phyloP scores from a whole-genome alignment of 2,888 invertebrate genomes.

The Chalcis sispes region DNA sequence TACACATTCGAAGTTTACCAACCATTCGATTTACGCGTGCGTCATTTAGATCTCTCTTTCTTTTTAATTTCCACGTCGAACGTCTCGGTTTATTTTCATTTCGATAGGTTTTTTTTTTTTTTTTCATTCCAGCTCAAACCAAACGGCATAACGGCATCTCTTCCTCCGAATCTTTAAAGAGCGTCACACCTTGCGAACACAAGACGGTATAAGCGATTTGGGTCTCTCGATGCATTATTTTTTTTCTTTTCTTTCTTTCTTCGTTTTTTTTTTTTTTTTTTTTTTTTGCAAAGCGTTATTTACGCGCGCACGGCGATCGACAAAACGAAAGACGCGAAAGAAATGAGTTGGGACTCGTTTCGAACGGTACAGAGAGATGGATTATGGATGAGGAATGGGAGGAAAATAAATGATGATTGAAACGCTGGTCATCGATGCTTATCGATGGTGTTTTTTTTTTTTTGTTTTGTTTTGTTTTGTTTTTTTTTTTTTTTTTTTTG shows the following conservation, averaged over 20 bases:
- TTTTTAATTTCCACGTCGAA: neutral
- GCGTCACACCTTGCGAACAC: constrained; percentile 29
- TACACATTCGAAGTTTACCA: neutral
- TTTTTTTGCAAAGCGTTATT: too few relatives aligned
- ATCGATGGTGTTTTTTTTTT: neutral
- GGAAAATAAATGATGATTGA: constrained; percentile 31
- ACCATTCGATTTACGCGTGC: constrained; percentile 23
- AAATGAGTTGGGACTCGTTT: neutral
- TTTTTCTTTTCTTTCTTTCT: too few relatives aligned
- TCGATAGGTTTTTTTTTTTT: neutral
- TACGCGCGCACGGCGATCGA: neutral
- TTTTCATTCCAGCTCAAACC: constrained; percentile 9
- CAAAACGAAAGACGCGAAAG: neutral
- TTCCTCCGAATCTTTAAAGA: constrained; percentile 38
- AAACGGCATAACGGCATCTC: constrained; percentile 39
- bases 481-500: too few relatives aligned
- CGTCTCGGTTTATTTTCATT: neutral
- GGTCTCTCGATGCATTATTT: neutral
- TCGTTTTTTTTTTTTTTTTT: too few relatives aligned
- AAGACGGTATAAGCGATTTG: too few relatives aligned
- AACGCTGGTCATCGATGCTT: neutral
- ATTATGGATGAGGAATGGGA: too few relatives aligned
- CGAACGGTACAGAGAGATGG: constrained; percentile 1
- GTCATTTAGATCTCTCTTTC: constrained; percentile 12
- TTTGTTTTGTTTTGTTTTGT: neutral